phyloP scores from a whole-genome alignment of 2,113 vertebrate species.

The Dasyprocta punctata region DNA sequence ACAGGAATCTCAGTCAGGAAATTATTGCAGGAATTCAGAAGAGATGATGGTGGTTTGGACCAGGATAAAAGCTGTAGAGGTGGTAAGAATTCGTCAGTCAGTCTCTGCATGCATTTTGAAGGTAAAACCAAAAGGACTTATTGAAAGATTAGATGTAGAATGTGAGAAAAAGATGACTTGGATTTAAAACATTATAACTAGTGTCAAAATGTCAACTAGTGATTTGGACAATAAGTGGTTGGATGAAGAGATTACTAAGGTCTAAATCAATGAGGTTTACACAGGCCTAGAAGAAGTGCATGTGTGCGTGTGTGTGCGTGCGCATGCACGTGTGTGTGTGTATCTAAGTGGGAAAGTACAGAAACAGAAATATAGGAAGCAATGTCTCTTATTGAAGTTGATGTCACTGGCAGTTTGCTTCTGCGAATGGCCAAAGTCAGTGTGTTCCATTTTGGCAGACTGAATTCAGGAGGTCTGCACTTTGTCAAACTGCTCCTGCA shows the following conservation, averaged over 20 bases:
- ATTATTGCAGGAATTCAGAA: background rate
- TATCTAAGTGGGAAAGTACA: background rate
- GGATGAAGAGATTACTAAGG: background rate
- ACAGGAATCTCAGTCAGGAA: conserved; percentile 3
- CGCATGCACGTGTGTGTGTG: background rate
- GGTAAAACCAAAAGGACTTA: background rate
- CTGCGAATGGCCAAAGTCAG: background rate
- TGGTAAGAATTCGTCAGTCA: background rate
- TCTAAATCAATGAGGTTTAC: conserved; percentile 20
- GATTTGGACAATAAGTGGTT: conserved; percentile 18
- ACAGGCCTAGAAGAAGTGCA: background rate
- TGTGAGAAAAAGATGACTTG: background rate
- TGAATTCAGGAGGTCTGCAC: background rate
- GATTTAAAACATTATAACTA: conserved; percentile 19
- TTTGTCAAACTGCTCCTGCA: conserved; percentile 17
- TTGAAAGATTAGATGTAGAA: background rate
- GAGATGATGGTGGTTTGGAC: background rate
- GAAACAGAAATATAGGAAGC: background rate
- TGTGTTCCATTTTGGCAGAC: background rate
- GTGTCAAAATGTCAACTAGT: background rate
- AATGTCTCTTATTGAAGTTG: conserved; percentile 33
- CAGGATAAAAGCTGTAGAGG: background rate
- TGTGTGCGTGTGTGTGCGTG: background rate
- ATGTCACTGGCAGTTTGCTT: conserved; percentile 25
- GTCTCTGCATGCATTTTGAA: conserved; percentile 16